Percentiles rank a stretch among this genome's conserved stretches.
phyloP scores from a whole-genome alignment of 92 coral and sea anemone genomes.

The Heteractis magnifica region DNA sequence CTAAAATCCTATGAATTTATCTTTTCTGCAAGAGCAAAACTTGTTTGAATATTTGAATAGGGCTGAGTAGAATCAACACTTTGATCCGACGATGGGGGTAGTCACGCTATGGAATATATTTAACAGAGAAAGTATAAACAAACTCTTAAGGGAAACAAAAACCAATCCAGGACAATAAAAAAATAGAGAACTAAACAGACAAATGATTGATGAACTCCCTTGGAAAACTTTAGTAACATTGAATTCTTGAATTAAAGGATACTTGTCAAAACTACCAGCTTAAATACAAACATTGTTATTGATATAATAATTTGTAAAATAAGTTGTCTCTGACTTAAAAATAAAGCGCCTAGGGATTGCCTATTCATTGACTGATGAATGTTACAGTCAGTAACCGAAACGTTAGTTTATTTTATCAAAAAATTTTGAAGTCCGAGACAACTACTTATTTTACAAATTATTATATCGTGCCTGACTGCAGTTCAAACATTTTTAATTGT shows the following conservation, averaged over 20 bases:
- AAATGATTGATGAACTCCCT: too few relatives aligned
- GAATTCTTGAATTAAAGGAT: neutral
- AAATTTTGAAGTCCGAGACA: too few relatives aligned
- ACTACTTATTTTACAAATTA: too few relatives aligned
- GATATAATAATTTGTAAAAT: too few relatives aligned
- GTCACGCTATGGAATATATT: conserved; percentile 3
- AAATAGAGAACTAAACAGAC: neutral
- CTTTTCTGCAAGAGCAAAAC: neutral
- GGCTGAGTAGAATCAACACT: neutral
- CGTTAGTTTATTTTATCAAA: too few relatives aligned
- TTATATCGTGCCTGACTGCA: too few relatives aligned
- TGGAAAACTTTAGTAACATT: neutral
- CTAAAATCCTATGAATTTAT: neutral
- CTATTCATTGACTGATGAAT: too few relatives aligned
- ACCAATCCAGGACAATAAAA: neutral
- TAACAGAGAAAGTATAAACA: neutral
- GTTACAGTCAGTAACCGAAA: too few relatives aligned
- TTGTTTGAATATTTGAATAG: neutral
- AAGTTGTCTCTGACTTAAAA: too few relatives aligned
- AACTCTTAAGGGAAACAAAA: neutral
- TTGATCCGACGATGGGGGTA: neutral
- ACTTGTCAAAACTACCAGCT: neutral
- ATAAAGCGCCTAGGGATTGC: too few relatives aligned
- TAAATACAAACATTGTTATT: neutral
- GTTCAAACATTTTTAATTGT: too few relatives aligned